Evolutionary conservation across 2,888 invertebrate species (phyloP).

Genomic region (Linnaemya vulpina): DNA sequence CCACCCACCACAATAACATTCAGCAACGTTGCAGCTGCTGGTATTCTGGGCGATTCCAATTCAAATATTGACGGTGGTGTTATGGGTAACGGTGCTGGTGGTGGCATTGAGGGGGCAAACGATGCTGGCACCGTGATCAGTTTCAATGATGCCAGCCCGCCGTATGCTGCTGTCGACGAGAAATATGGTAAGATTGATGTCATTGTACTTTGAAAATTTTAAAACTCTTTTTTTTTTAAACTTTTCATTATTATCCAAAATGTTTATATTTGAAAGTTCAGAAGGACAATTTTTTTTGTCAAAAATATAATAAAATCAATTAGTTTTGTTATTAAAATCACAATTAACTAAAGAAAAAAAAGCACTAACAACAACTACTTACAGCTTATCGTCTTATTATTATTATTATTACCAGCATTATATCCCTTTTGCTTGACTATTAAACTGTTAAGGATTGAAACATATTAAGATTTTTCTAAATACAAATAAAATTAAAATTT

Average conservation of each 20-base stretch:
- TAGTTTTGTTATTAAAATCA: too few relatives aligned
- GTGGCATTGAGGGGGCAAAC: conserved; percentile 46
- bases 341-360: too few relatives aligned
- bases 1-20: conserved; percentile 79
- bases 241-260: background rate
- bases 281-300: too few relatives aligned
- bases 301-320: too few relatives aligned
- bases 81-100: conserved; percentile 37
- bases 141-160: conserved; percentile 78
- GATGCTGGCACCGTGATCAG: conserved; percentile 36
- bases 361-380: too few relatives aligned
- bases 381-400: too few relatives aligned
- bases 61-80: conserved; percentile 63
- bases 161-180: conserved; percentile 79
- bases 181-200: conserved; percentile 78
- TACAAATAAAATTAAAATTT: too few relatives aligned
- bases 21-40: conserved; percentile 74
- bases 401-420: too few relatives aligned
- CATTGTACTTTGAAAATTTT: background rate
- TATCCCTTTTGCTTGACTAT: too few relatives aligned
- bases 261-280: background rate
- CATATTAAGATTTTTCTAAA: too few relatives aligned
- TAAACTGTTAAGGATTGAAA: too few relatives aligned
- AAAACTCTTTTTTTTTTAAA: background rate
- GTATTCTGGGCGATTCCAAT: conserved; percentile 71